Evolutionary conservation across 2,888 invertebrate species (phyloP).

Genomic region (Axea sp.): DNA sequence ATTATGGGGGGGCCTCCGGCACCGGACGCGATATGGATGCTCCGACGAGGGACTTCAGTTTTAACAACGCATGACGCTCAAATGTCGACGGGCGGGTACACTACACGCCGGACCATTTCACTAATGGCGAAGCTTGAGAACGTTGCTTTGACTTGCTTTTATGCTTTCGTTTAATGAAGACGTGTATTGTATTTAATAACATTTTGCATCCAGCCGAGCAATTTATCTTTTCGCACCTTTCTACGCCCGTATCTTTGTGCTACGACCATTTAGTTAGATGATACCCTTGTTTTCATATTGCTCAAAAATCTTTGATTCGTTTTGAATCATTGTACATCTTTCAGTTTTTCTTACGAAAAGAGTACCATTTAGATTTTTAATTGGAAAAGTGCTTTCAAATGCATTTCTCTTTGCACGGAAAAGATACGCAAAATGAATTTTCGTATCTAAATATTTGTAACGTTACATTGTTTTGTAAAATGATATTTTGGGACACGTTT

Average conservation of each 20-base stretch:
- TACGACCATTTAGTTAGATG: no score
- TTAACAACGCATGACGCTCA: constrained; percentile 74
- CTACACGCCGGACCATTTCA: constrained; percentile 55
- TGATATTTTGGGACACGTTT: no score
- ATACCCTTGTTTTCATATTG: no score
- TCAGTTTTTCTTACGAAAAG: no score
- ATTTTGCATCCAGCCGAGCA: constrained; percentile 46
- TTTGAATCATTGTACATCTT: no score
- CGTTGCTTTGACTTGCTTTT: constrained; percentile 60
- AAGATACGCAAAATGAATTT: no score
- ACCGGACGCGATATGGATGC: constrained; percentile 76
- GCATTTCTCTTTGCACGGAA: no score
- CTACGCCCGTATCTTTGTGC: constrained; percentile 50
- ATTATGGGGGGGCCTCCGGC: constrained; percentile 77
- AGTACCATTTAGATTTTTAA: no score
- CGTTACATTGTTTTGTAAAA: no score
- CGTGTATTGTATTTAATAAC: constrained; percentile 62
- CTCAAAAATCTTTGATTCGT: no score
- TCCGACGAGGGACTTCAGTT: constrained; percentile 76
- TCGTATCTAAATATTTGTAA: no score
- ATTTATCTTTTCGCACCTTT: constrained; percentile 44
- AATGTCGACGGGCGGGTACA: constrained; percentile 67
- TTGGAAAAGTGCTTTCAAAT: no score
- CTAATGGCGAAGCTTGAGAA: constrained; percentile 61
- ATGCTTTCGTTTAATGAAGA: constrained; percentile 61